Base-by-base conservation (phyloP, 2,797 vertebrate species). In the Meda fulgida region DNA sequence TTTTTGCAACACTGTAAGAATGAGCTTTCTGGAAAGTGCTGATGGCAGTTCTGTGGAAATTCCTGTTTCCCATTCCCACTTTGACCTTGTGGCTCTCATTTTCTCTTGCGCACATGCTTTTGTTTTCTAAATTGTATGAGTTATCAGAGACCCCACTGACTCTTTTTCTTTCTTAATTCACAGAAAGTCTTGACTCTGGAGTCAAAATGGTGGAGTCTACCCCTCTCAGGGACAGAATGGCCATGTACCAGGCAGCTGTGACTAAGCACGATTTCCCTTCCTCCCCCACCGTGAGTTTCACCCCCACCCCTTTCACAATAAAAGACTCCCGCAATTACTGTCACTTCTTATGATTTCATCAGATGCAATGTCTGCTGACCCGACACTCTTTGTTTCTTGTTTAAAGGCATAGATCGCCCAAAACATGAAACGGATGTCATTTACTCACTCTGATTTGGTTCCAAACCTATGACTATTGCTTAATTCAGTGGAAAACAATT, bases 201-300 rank as follows among this genome's bases (percentile, higher is more conserved):
- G 93, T 93, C 78, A 92, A 91, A 81, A 90, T 97, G 0, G 93
- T 95, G 0, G 98, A 99, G 83, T 93, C 93, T 14, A 97, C 96
- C 0, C 97, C 98, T 0, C 95, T 99, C 65, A 96, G 96, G 88
- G 97, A 99, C 88, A 93, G 98, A 85, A 96, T 99, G 97, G 97
- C 97, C 1, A 96, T 97, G 85, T 99, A 99, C 87, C 96, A 98
- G 92, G 97, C 97, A 8, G 97, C 97, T 58, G 94, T 98, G 90
- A 96, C 96, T 89, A 98, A 97, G 93, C 96, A 96, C 90, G 95
- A 96, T 69, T 92, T 89, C 13, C 78, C 93, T 84, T 38, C 88
- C 19, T 82, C 94, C 1, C 90, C 88, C 84, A 89, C 46, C 16
- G 94, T 95, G 90, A 95, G 94, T 90, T 36, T 69, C 73, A 9